These are phyloP conservation scores for Murina feae DNA, from an alignment of 2,113 vertebrate genomes.

Conservation along the genomic window DNA sequence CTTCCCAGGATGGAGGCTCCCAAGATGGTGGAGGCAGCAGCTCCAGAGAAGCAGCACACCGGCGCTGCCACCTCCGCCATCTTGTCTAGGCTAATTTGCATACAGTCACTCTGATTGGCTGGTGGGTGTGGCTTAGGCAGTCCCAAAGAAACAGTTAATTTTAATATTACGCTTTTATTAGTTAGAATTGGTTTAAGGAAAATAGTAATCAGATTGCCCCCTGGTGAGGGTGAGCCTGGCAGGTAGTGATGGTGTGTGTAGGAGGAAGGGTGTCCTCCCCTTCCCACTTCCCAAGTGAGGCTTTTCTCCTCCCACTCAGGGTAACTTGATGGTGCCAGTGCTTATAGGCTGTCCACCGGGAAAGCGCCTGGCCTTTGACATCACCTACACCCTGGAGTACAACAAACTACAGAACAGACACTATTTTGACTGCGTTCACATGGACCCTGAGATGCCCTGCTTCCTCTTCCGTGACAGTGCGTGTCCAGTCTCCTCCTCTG, in stretches of 20 bases:
- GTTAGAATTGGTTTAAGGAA: too few relatives aligned
- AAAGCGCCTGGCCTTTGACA: slow-evolving; percentile 76
- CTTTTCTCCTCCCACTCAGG: slow-evolving; percentile 45
- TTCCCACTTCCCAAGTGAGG: neutral
- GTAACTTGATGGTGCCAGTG: slow-evolving; percentile 20
- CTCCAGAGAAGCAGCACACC: too few relatives aligned
- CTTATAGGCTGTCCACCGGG: slow-evolving; percentile 74
- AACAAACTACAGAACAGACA: slow-evolving; percentile 51
- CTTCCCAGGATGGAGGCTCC: too few relatives aligned
- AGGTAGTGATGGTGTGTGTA: neutral
- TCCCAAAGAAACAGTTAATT: too few relatives aligned
- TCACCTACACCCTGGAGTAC: slow-evolving; percentile 53
- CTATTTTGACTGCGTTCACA: slow-evolving; percentile 64
- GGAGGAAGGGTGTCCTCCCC: neutral
- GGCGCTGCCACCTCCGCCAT: too few relatives aligned
- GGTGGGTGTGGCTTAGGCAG: too few relatives aligned
- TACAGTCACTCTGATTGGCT: too few relatives aligned
- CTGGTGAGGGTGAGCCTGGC: neutral
- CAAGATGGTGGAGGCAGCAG: too few relatives aligned
- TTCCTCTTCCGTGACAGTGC: slow-evolving; percentile 75
- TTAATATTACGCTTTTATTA: too few relatives aligned
- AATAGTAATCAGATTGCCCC: too few relatives aligned
- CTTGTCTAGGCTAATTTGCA: too few relatives aligned
- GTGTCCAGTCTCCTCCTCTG: neutral
- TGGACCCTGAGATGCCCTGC: slow-evolving; percentile 72